These are phyloP conservation scores for Drosophila sulfurigaster DNA, from an alignment of 1,140 invertebrate species.

Conservation along the genomic window DNA sequence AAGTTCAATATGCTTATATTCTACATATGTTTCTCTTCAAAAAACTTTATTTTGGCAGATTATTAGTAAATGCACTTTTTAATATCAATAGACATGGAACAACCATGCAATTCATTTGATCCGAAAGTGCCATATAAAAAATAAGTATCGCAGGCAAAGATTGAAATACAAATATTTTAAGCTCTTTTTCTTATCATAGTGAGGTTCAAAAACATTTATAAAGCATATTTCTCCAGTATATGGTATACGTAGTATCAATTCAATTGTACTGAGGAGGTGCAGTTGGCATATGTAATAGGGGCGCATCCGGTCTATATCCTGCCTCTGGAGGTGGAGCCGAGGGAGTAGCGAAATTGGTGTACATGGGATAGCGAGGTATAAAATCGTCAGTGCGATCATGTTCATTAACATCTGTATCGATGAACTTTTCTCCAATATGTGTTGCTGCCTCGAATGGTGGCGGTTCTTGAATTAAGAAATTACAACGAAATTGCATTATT, in stretches of 20 bases:
- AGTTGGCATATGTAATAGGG: constrained; percentile 11
- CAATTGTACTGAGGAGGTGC: not conserved
- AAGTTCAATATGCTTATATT: too few species aligned
- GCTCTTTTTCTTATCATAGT: not conserved
- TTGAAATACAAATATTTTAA: not conserved
- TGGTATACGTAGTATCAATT: not conserved
- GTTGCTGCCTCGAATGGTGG: constrained; percentile 76
- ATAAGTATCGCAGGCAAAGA: too few species aligned
- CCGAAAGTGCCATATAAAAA: too few species aligned
- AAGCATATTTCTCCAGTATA: not conserved
- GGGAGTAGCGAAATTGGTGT: constrained; percentile 68
- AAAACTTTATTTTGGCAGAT: too few species aligned
- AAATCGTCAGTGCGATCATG: constrained; percentile 72
- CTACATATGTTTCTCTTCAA: too few species aligned
- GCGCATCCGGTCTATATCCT: not conserved
- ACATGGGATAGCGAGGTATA: constrained; percentile 77
- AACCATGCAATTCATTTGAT: too few species aligned
- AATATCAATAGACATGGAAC: too few species aligned
- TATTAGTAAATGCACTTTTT: too few species aligned
- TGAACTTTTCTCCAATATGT: constrained; percentile 55
- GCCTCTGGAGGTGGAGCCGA: constrained; percentile 49
- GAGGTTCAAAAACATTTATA: not conserved
- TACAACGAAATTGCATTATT: too few species aligned
- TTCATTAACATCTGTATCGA: constrained; percentile 70
- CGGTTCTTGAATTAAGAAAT: constrained; percentile 49